A percentile compares a stretch with the other conserved stretches of the same genome.
These are phyloP conservation scores for Griposia aprilina DNA, from an alignment of 2,888 invertebrate species.

Conservation along the genomic window DNA sequence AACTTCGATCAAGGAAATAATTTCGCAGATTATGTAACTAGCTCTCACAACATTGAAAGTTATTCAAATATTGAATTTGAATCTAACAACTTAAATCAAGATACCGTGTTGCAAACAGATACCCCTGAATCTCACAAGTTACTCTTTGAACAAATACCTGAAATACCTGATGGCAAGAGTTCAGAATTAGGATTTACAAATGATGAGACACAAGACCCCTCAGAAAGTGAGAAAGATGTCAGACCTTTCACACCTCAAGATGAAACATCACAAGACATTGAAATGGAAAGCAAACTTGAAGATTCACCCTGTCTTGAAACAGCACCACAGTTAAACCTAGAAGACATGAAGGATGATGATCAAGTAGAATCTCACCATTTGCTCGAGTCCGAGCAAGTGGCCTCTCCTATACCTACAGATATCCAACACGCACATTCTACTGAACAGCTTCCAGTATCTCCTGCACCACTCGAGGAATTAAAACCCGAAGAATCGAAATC, in stretches of 20 bases:
- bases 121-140: slow-evolving; percentile 89
- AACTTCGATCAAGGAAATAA: slow-evolving; percentile 76
- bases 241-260: slow-evolving; percentile 81
- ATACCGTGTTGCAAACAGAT: slow-evolving; percentile 83
- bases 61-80: slow-evolving; percentile 83
- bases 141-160: slow-evolving; percentile 88
- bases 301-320: slow-evolving; percentile 75
- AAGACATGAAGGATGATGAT: slow-evolving; percentile 54
- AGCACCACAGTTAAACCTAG: slow-evolving; percentile 55
- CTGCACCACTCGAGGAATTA: slow-evolving; percentile 59
- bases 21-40: slow-evolving; percentile 78
- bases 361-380: slow-evolving; percentile 55
- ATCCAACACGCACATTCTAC: slow-evolving; percentile 58
- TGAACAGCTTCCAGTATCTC: slow-evolving; percentile 61
- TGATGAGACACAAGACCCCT: slow-evolving; percentile 83
- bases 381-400: slow-evolving; percentile 56
- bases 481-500: slow-evolving; percentile 63
- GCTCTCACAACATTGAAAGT: slow-evolving; percentile 77
- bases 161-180: slow-evolving; percentile 88
- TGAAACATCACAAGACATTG: slow-evolving; percentile 82
- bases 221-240: slow-evolving; percentile 82
- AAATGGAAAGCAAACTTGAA: slow-evolving; percentile 81
- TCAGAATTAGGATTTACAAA: slow-evolving; percentile 86
- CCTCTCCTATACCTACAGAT: slow-evolving; percentile 61
- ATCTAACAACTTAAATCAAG: slow-evolving; percentile 76